Evolutionary conservation across 2,888 invertebrate genomes (phyloP).

Genomic region (Digitonthophagus gazella): DNA sequence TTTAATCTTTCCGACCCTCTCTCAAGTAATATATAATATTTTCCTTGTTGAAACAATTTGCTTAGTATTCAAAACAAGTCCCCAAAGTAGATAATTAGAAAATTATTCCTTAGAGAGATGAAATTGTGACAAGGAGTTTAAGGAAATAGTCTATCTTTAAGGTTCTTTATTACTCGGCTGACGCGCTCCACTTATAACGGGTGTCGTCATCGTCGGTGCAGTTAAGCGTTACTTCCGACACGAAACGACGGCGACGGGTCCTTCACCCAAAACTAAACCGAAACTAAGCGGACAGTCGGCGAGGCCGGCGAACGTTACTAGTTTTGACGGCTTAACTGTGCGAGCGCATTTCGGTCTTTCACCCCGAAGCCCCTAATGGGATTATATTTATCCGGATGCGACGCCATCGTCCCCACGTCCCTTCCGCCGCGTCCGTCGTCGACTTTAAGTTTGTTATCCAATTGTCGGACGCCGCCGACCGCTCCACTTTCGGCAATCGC

Average conservation of each 20-base stretch:
- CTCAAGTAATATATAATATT: too few relatives aligned
- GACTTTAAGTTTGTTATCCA: background rate
- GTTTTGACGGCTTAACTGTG: background rate
- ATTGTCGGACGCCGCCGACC: background rate
- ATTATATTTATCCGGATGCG: slow-evolving; percentile 15
- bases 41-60: too few relatives aligned
- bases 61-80: too few relatives aligned
- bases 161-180: background rate
- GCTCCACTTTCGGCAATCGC: background rate
- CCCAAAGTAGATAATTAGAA: too few relatives aligned
- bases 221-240: background rate
- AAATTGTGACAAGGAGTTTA: background rate
- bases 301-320: background rate
- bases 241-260: background rate
- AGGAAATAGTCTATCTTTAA: background rate
- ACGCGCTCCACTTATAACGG: too few relatives aligned
- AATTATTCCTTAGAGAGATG: background rate
- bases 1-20: too few relatives aligned
- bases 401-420: background rate
- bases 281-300: background rate
- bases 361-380: slow-evolving; percentile 8
- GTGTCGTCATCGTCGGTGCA: background rate
- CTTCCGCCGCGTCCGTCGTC: background rate
- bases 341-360: slow-evolving; percentile 1
- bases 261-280: background rate